Evolutionary conservation across 2,113 vertebrate genomes (phyloP).

Genomic region (Helogale parvula): DNA sequence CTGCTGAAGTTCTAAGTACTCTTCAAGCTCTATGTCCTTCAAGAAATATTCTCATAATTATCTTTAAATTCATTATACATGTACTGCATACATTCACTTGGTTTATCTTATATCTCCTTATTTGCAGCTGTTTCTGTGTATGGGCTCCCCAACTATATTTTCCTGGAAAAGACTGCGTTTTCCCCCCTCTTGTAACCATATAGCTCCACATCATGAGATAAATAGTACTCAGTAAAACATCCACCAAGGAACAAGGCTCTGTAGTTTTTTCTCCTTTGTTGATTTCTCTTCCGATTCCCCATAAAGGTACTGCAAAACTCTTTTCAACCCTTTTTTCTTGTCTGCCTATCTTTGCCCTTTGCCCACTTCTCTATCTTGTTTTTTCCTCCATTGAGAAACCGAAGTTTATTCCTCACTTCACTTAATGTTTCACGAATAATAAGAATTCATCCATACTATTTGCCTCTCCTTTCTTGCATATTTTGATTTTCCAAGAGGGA

Average conservation of each 20-base stretch:
- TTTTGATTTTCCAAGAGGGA: neutral
- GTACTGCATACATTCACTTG: neutral
- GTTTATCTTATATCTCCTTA: neutral
- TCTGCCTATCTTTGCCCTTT: neutral
- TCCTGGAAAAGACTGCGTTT: neutral
- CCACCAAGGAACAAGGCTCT: neutral
- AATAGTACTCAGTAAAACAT: neutral
- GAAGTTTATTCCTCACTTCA: neutral
- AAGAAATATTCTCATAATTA: neutral
- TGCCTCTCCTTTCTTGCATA: neutral
- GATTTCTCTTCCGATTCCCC: neutral
- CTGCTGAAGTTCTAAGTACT: neutral
- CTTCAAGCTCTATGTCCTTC: neutral
- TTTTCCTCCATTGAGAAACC: neutral
- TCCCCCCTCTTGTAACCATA: neutral
- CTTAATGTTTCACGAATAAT: neutral
- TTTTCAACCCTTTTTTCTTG: neutral
- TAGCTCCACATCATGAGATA: neutral
- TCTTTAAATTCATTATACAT: neutral
- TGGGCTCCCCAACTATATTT: neutral
- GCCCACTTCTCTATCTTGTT: neutral
- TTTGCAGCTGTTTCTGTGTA: neutral
- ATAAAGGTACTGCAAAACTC: neutral
- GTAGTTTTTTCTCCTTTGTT: neutral
- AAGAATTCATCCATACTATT: neutral